Evolutionary conservation across 1,140 invertebrate species (phyloP), one percentile per base, ranked within the genome.

Genomic region (Bombus superbus): DNA sequence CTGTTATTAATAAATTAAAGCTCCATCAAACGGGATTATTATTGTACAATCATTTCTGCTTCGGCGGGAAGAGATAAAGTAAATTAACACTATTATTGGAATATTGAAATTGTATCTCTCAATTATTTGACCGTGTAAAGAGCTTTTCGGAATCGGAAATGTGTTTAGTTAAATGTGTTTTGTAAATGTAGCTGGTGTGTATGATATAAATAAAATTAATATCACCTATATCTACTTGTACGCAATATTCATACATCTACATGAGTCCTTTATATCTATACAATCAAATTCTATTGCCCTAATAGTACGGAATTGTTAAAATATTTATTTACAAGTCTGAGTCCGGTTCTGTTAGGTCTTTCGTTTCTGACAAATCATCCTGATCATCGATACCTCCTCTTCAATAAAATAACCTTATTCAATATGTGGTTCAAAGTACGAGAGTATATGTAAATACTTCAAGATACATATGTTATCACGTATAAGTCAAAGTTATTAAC

Each of bases 401-500:
- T n/a, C 32, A 64, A 25, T 22, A 28, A 82, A 35, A 42, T 64
- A 78, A 44, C 71, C 13, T 86, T 76, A 53, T 81, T 87, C 32
- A 4, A 28, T 42, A 28, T 69, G 5, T 66, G 11, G 13, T 1
- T 53, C 28, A 8, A 69, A 69, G 1, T 42, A n/a, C 53, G 22
- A 2, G 18, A 32, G 6, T 81, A 25, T 35, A 77, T 69, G 35
- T 40, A 73, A 85, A 40, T 85, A 40, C 8, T 38, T 80, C 53
- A 32, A 79, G 28, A 18, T 25, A 62, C 53, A 38, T 71, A 72
- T 84, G 75, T 38, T 79, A n/a, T 22, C 44, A 80, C 42, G 62
- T 71, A 59, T 0, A 59, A 80, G 68, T 11, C 25, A 77, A 44
- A 35, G 44, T 83, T 40, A 89, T 86, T 84, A 85, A 86, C 83